Conservation (phyloP, 1,140 invertebrate species). For the Fopius arisanus region DNA sequence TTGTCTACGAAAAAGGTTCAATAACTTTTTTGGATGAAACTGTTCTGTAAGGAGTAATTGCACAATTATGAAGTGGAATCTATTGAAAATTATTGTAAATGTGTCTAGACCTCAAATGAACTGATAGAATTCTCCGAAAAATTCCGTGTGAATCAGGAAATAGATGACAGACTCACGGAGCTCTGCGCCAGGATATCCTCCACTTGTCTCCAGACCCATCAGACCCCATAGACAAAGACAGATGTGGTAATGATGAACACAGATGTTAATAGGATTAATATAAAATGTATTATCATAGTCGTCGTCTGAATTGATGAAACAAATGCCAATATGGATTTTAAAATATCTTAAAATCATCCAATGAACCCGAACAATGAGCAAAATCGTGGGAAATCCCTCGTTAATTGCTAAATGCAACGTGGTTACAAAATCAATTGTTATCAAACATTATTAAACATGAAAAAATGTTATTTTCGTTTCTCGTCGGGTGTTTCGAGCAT, state of each 20-base stretch:
- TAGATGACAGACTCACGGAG: background rate
- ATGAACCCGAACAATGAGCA: slow-evolving; percentile 25
- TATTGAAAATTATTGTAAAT: background rate
- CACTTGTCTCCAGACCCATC: background rate
- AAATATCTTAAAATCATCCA: slow-evolving; percentile 43
- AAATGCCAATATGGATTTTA: slow-evolving; percentile 36
- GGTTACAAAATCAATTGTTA: background rate
- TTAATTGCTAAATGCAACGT: background rate
- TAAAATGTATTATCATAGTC: slow-evolving; percentile 60
- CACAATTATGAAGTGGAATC: background rate
- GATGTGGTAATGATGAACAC: slow-evolving; percentile 33
- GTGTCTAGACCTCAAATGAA: background rate
- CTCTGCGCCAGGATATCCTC: background rate
- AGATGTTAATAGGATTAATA: slow-evolving; percentile 56
- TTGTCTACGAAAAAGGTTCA: background rate
- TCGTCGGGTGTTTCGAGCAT: background rate
- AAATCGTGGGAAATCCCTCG: background rate
- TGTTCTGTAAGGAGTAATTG: background rate
- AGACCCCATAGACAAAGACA: slow-evolving; percentile 24
- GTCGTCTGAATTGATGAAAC: slow-evolving; percentile 42
- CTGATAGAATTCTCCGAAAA: background rate
- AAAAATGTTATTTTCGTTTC: background rate
- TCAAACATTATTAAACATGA: background rate
- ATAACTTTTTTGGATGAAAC: background rate
- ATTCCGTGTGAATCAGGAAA: background rate